These are phyloP conservation scores for Agrenia bidenticulata DNA, from an alignment of 2,888 invertebrate species.

Conservation along the genomic window DNA sequence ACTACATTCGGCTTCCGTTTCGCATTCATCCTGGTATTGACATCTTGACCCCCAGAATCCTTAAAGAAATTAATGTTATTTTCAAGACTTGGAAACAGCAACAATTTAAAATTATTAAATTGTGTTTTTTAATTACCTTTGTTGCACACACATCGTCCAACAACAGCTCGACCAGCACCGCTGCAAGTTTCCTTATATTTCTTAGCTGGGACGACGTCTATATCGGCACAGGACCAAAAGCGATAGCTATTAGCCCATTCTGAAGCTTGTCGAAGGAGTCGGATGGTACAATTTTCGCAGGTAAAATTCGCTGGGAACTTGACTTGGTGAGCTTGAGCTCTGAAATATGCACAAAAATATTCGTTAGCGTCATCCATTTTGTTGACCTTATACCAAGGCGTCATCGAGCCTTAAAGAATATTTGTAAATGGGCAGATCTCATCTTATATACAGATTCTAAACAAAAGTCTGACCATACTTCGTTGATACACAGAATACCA, in stretches of 20 bases:
- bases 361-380: too few species aligned
- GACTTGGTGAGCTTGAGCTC: constrained; percentile 79
- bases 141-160: constrained; percentile 61
- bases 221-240: constrained; percentile 95
- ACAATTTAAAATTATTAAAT: constrained; percentile 15
- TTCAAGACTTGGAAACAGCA: not conserved
- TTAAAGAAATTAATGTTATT: too few species aligned
- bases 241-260: constrained; percentile 84
- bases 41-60: constrained; percentile 72
- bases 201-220: constrained; percentile 67
- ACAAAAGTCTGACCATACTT: too few species aligned
- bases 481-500: too few species aligned
- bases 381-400: too few species aligned
- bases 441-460: too few species aligned
- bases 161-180: constrained; percentile 75
- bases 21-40: constrained; percentile 86
- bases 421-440: too few species aligned
- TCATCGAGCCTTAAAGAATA: too few species aligned
- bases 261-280: constrained; percentile 82
- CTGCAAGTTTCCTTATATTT: constrained; percentile 81
- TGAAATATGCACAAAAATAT: constrained; percentile 57
- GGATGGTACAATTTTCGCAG: constrained; percentile 85
- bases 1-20: constrained; percentile 81
- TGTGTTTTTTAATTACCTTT: constrained; percentile 36
- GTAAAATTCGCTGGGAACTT: constrained; percentile 77